Conservation (phyloP, 2,888 invertebrate genomes). For the Cryptosula pallasiana region DNA sequence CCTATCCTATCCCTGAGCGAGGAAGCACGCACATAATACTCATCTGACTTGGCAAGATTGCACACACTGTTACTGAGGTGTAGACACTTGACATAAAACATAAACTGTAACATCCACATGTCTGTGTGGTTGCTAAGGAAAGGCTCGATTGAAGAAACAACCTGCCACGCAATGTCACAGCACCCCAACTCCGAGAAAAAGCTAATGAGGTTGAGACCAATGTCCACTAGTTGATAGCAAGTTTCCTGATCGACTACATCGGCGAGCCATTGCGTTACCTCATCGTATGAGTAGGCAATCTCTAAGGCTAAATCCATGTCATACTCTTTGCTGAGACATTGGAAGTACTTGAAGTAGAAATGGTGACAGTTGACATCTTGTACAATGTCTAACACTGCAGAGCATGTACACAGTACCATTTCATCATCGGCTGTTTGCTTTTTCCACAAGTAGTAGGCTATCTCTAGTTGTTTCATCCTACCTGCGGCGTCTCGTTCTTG, state of each 20-base stretch:
- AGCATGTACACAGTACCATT: slow-evolving; percentile 43
- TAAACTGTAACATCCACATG: slow-evolving; percentile 39
- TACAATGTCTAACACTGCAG: slow-evolving; percentile 38
- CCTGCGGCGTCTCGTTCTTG: slow-evolving; percentile 36
- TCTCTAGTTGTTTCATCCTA: slow-evolving; percentile 38
- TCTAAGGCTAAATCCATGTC: slow-evolving; percentile 31
- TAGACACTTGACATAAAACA: slow-evolving; percentile 41
- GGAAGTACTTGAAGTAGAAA: slow-evolving; percentile 40
- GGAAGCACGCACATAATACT: slow-evolving; percentile 36
- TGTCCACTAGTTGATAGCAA: slow-evolving; percentile 31
- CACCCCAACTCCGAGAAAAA: slow-evolving; percentile 38
- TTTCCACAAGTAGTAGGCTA: slow-evolving; percentile 35
- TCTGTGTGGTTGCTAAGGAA: slow-evolving; percentile 39
- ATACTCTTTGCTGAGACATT: slow-evolving; percentile 31
- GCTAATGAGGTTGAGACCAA: slow-evolving; percentile 37
- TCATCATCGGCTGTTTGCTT: slow-evolving; percentile 39
- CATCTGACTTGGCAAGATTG: slow-evolving; percentile 31
- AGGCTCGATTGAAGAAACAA: slow-evolving; percentile 33
- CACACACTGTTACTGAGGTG: slow-evolving; percentile 33
- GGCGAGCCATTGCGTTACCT: slow-evolving; percentile 14
- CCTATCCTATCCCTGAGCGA: slow-evolving; percentile 38
- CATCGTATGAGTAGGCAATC: slow-evolving; percentile 31
- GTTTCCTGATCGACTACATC: slow-evolving; percentile 23
- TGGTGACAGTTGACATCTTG: slow-evolving; percentile 36
- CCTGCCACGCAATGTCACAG: slow-evolving; percentile 35